Conservation (phyloP, 2,797 vertebrate species). For the Enteromius viviparus region DNA sequence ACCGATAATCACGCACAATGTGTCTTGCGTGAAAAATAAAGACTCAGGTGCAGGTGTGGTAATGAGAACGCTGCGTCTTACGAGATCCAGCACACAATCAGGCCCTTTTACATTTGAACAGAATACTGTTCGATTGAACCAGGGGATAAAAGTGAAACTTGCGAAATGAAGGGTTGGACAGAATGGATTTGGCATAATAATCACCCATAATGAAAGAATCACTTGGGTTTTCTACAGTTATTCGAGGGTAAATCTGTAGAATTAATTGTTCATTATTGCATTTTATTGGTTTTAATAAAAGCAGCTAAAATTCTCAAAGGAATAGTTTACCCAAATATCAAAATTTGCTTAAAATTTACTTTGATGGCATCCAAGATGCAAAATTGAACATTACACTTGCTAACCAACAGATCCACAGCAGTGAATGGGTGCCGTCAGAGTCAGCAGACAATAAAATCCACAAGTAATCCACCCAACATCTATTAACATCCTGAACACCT, state of each 20-base stretch:
- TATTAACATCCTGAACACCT: background rate
- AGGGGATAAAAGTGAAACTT: background rate
- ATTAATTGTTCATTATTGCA: background rate
- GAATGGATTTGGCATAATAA: background rate
- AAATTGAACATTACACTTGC: background rate
- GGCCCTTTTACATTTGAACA: background rate
- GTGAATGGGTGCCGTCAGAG: background rate
- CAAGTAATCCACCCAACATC: background rate
- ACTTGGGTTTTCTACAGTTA: background rate
- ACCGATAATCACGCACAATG: slow-evolving; percentile 3
- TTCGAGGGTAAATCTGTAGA: background rate
- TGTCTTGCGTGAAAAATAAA: background rate
- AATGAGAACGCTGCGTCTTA: background rate
- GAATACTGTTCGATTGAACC: background rate
- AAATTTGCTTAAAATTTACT: background rate
- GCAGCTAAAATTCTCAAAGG: background rate
- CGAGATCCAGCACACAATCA: background rate
- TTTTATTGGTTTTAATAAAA: background rate
- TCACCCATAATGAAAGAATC: background rate
- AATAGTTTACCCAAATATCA: background rate
- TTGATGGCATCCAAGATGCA: background rate
- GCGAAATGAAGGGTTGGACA: background rate
- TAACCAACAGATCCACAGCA: background rate
- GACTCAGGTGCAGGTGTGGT: background rate
- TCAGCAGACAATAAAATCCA: background rate